Evolutionary conservation across 1,140 invertebrate genomes (phyloP).

Genomic region (Homalodisca vitripennis): DNA sequence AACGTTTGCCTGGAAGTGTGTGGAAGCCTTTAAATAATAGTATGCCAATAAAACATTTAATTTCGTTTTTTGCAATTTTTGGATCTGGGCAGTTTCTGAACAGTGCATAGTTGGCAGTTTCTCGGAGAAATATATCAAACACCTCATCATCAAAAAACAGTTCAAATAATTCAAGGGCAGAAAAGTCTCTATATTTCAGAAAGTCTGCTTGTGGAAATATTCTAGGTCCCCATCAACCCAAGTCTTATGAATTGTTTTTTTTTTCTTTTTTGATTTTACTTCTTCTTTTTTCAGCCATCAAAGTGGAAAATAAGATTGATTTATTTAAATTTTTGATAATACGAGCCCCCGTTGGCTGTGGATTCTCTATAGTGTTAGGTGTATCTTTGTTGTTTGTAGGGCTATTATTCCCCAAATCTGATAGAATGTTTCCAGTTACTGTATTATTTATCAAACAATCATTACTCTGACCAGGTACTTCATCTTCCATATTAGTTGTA

Average conservation of each 20-base stretch:
- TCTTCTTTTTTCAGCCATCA: no score
- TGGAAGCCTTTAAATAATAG: no score
- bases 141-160: constrained; percentile 38
- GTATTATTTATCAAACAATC: not conserved
- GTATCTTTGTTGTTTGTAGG: not conserved
- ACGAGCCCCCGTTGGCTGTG: no score
- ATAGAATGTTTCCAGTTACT: not conserved
- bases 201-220: constrained; percentile 30
- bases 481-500: not conserved
- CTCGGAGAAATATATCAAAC: constrained; percentile 31
- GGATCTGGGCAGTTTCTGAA: constrained; percentile 27
- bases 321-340: not conserved
- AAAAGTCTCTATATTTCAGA: constrained; percentile 31
- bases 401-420: not conserved
- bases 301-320: not conserved
- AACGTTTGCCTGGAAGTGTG: no score
- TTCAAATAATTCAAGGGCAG: constrained; percentile 33
- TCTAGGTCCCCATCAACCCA: constrained; percentile 29
- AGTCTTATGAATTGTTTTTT: constrained; percentile 26
- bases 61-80: constrained; percentile 36
- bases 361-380: not conserved
- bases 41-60: constrained; percentile 40
- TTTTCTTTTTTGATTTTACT: not conserved
- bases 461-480: not conserved
- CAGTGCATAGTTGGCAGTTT: constrained; percentile 33